Conservation (phyloP, 1,140 invertebrate species). For the Venustaconcha ellipsiformis region DNA sequence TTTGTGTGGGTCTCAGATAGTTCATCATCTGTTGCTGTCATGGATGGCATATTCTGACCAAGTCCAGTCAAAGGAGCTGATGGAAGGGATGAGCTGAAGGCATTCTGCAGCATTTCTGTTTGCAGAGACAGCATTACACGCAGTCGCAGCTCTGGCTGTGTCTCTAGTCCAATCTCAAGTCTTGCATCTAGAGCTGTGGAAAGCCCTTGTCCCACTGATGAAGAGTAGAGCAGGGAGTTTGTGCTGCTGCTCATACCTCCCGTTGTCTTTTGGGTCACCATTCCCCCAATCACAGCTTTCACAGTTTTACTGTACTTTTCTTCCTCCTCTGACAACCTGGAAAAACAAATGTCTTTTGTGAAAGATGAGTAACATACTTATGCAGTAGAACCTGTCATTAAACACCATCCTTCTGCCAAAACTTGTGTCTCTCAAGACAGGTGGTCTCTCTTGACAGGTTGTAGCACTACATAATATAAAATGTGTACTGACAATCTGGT, state of each 20-base stretch:
- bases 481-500: too few relatives aligned
- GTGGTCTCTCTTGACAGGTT: too few relatives aligned
- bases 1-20: conserved; percentile 40
- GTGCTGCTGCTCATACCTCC: background rate
- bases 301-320: too few relatives aligned
- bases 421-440: too few relatives aligned
- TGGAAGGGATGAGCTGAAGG: conserved; percentile 56
- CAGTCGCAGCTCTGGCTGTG: conserved; percentile 79
- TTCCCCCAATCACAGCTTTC: too few relatives aligned
- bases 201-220: conserved; percentile 59
- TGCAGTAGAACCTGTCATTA: too few relatives aligned
- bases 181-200: conserved; percentile 83
- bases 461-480: too few relatives aligned
- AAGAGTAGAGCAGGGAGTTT: background rate
- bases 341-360: background rate
- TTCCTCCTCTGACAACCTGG: background rate
- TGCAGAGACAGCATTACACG: conserved; percentile 71
- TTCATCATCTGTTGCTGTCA: conserved; percentile 55
- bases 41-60: conserved; percentile 20
- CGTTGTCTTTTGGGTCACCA: conserved; percentile 7
- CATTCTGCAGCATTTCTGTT: conserved; percentile 73
- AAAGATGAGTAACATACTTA: too few relatives aligned
- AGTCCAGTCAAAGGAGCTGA: conserved; percentile 31
- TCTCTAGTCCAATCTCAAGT: conserved; percentile 81
- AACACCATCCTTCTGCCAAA: too few relatives aligned